Evolutionary conservation across 2,888 invertebrate species (phyloP).

Genomic region (Protula sp.): DNA sequence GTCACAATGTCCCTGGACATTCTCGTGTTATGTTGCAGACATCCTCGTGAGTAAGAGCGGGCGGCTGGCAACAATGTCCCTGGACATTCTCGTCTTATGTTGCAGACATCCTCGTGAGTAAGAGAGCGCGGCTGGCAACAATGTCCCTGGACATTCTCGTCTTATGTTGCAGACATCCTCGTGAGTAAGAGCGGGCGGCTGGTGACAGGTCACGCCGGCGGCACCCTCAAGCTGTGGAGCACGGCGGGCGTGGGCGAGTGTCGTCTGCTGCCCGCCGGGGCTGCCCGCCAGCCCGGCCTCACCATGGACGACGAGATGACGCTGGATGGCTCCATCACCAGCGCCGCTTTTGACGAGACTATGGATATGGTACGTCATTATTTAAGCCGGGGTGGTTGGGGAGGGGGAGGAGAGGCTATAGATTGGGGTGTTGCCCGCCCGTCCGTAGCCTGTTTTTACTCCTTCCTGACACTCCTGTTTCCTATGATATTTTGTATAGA

Average conservation of each 20-base stretch:
- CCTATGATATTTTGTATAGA: no score
- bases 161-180: constrained; percentile 33
- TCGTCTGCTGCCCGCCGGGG: constrained; percentile 14
- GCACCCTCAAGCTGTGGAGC: constrained; percentile 45
- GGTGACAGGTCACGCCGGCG: constrained; percentile 37
- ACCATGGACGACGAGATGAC: constrained; percentile 52
- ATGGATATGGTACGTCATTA: constrained; percentile 49
- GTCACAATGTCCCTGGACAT: no score
- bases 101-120: no score
- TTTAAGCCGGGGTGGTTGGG: no score
- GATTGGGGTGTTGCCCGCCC: no score
- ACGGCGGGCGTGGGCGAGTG: constrained; percentile 38
- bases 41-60: constrained; percentile 31
- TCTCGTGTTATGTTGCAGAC: no score
- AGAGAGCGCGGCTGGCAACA: no score
- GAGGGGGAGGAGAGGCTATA: no score
- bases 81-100: no score
- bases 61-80: constrained; percentile 40
- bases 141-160: no score
- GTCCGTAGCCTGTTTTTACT: no score
- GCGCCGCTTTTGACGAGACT: constrained; percentile 48
- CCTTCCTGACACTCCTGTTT: no score
- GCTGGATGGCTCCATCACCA: constrained; percentile 42
- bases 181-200: constrained; percentile 34
- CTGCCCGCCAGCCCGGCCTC: constrained; percentile 25